Evolutionary conservation across 2,113 vertebrate genomes (phyloP).

Genomic region (Ceratotherium simum): DNA sequence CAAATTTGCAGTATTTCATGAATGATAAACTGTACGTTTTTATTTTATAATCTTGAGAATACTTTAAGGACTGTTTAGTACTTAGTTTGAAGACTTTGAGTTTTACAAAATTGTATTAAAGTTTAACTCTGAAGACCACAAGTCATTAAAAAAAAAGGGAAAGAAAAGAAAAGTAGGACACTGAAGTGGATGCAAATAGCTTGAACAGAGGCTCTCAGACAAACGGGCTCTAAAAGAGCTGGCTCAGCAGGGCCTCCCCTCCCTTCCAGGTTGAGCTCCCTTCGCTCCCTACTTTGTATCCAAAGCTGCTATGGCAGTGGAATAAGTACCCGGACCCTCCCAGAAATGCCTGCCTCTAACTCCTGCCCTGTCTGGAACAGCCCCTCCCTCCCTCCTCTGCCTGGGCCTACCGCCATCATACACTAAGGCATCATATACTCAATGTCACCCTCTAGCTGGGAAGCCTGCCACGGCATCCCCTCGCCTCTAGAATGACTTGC

Average conservation of each 20-base stretch:
- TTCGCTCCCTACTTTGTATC: background rate
- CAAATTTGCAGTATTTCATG: background rate
- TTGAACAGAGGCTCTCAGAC: background rate
- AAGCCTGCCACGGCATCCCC: background rate
- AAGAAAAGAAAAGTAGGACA: background rate
- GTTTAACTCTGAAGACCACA: background rate
- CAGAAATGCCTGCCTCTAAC: background rate
- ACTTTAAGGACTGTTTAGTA: background rate
- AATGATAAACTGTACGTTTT: background rate
- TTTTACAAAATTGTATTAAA: background rate
- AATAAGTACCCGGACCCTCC: background rate
- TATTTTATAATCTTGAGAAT: background rate
- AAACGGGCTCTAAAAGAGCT: background rate
- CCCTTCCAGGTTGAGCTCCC: background rate
- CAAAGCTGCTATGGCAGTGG: background rate
- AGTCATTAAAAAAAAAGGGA: background rate
- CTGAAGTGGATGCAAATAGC: background rate
- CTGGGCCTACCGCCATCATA: accelerated
- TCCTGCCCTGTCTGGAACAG: background rate
- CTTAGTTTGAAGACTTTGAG: background rate
- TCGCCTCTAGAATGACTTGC: background rate
- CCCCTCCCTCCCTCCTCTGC: background rate
- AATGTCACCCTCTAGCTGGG: background rate
- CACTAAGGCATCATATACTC: too few relatives aligned
- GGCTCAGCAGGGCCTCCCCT: background rate